Conservation (phyloP, 2,113 vertebrate genomes). For the Gnathonemus echidnorhynchus region DNA sequence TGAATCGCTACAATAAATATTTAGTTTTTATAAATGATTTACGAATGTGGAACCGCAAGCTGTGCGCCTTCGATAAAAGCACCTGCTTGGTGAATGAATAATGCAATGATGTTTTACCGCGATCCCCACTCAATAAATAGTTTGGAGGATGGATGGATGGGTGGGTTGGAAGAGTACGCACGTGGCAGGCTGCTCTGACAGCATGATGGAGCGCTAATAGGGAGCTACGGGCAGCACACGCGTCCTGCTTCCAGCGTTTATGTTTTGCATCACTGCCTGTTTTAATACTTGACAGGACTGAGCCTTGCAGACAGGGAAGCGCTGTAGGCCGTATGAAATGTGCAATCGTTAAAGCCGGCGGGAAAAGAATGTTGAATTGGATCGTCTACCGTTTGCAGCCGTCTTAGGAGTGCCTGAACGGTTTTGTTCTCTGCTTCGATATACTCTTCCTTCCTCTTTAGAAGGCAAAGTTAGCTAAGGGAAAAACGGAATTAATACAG, state of each 20-base stretch:
- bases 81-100: neutral
- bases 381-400: neutral
- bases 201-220: neutral
- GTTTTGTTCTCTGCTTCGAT: neutral
- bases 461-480: neutral
- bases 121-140: neutral
- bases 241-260: neutral
- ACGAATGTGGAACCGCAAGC: neutral
- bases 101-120: neutral
- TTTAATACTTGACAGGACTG: neutral
- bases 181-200: neutral
- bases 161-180: neutral
- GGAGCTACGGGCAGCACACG: neutral
- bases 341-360: neutral
- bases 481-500: neutral
- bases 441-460: neutral
- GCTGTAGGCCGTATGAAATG: neutral
- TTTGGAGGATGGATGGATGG: neutral
- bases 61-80: neutral
- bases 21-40: neutral
- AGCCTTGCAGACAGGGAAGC: neutral
- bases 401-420: neutral
- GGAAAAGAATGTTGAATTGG: neutral
- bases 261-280: neutral
- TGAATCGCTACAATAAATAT: neutral